Base-by-base conservation (phyloP, 1,140 invertebrate species). In the Teleopsis dalmanni region DNA sequence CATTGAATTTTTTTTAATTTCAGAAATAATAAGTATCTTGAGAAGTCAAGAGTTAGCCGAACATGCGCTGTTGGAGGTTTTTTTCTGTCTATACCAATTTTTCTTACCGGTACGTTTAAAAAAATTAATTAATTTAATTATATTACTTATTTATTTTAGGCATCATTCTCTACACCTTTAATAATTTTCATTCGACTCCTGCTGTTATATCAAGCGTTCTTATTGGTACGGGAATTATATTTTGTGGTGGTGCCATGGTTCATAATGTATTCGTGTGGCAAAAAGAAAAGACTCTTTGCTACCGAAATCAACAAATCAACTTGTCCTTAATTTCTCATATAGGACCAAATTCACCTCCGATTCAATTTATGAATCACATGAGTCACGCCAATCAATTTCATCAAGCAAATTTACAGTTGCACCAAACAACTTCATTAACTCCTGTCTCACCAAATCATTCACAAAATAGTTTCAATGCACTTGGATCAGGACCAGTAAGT, bases 221-320 rank as follows among this genome's bases (percentile, higher is more conserved):
- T 57, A 91, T 94, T 37, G 90, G 86, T 8, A 74, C 91, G 3
- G 90, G 90, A 2, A 91, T 94, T 31, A 79, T 94, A 11, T 93
- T 94, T 73, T 93, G 91, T 69, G 88, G 90, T 48, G 87, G 88
- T 58, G 88, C 89, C 35, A 88, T 93, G 81, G 88, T 94, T 8
- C 91, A 95, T 72, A 94, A 93, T 67, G 88, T 92, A 4, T 93
- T 93, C 70, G 82, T 94, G 16, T 95, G 91, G 91, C 89, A 93
- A 70, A 84, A 82, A 73, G 90, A 90, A 70, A 86, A 84, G 63
- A 85, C 83, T 1, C 83, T 70, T 23, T 68, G 64, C 38, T 70
- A 70, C 50, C 58, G 66, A 1, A 63, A 75, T 68, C 46, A 76
- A 60, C 38, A 50, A 72, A 25, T 72, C 62, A 29, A 55, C 65